Base-by-base conservation (phyloP, 1,140 invertebrate genomes). In the Apocrypta bakeri region DNA sequence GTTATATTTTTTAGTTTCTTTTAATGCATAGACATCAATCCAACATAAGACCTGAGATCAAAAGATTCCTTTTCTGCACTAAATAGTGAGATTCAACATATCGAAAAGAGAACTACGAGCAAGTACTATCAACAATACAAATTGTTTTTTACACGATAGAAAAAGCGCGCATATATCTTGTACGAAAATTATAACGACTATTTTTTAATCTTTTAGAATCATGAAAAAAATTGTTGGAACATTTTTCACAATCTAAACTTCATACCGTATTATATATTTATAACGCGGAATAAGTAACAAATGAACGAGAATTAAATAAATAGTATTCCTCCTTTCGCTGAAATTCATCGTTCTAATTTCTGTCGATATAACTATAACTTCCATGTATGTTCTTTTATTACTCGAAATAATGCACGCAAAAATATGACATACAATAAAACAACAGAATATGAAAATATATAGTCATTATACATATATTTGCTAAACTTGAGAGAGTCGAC, bases 21-120 rank as follows among this genome's bases (percentile, higher is more conserved):
- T 74, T 73, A n/a, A 17, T 68, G 24, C 72, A 33, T 61, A 81
- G n/a, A 68, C 21, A 21, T 68, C 63, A 66, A 31, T 73, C 63
- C 33, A 2, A 12, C 17, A 40, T 9, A 64, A 66, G 72, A 24
- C 63, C 63, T 81, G 75, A 68, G n/a, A 75, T 72, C 8, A 21
- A 40, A 12, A 29, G 8, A 72, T 42, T 31, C 29, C 33, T 72
- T 31, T 37, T 61, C 63, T 21, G 48, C 31, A 81, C 33, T 21
- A 33, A 77, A 82, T 71, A 82, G 66, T 77, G 74, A 77, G 81
- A 82, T 72, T 66, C 17, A 64, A 78, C 68, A 83, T 83, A 83
- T 83, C 75, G 56, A 78, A 64, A 9, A 64, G n/a, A n/a, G 66
- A 64, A 27, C 37, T 80, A 56, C 37, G 42, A 31, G 24, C n/a